phyloP scores from a whole-genome alignment of 2,797 vertebrate genomes.

The Ficedula albicollis region DNA sequence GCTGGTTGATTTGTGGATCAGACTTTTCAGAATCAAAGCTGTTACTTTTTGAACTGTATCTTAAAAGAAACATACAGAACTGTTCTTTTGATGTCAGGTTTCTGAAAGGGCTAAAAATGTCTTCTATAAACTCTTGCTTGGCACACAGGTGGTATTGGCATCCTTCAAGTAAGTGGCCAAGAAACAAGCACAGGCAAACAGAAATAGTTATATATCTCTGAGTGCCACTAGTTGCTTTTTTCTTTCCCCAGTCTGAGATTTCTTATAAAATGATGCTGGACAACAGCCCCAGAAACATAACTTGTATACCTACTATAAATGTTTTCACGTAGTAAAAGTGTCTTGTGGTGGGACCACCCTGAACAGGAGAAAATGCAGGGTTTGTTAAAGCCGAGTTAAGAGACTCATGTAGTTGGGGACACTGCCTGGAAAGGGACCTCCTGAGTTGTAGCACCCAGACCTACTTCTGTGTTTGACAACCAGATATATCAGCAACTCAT shows the following conservation, averaged over 20 bases:
- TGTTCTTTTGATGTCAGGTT: constrained; percentile 9
- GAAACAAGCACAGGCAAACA: not conserved
- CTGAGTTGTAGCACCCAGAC: not conserved
- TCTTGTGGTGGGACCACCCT: not conserved
- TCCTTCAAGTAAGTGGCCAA: not conserved
- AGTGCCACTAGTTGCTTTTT: not conserved
- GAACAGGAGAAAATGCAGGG: not conserved
- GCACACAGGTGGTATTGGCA: not conserved
- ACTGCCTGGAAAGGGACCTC: not conserved
- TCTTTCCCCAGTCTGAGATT: not conserved
- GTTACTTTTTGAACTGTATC: not conserved
- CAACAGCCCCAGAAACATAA: not conserved
- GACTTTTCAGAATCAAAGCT: constrained; percentile 7
- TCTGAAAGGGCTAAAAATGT: not conserved
- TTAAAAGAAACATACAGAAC: not conserved
- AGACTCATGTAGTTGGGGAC: not conserved
- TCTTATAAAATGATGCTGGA: not conserved
- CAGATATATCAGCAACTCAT: not conserved
- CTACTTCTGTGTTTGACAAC: not conserved
- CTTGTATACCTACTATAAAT: not conserved
- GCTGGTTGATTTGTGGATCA: not conserved
- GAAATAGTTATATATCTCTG: not conserved
- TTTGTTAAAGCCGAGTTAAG: not conserved
- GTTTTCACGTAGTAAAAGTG: not conserved
- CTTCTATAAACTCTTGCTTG: constrained; percentile 8